phyloP scores from a whole-genome alignment of 1,140 invertebrate genomes.

The Zophobas morio region DNA sequence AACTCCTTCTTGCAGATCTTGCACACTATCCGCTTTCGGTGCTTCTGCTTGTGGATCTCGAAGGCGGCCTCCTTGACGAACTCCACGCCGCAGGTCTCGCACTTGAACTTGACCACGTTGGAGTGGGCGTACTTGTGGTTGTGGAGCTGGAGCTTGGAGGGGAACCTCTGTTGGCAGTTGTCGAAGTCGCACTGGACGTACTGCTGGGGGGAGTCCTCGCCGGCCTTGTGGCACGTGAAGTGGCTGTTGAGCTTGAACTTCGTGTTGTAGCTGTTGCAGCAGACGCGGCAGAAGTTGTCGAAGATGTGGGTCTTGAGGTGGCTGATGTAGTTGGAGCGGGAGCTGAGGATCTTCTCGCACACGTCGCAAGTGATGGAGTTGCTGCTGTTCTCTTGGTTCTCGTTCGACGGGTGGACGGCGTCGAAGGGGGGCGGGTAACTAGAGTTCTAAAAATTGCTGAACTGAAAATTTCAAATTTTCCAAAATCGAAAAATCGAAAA shows the following conservation, averaged over 20 bases:
- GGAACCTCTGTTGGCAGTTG: background rate
- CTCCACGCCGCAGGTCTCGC: slow-evolving; percentile 79
- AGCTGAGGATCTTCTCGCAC: slow-evolving; percentile 2
- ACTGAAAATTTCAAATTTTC: no score
- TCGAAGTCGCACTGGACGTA: slow-evolving; percentile 5
- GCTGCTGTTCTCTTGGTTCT: no score
- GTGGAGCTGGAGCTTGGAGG: slow-evolving; percentile 73
- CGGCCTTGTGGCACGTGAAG: background rate
- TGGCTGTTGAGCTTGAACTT: slow-evolving; percentile 13
- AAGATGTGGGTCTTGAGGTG: slow-evolving; percentile 6
- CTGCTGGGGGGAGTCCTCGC: background rate
- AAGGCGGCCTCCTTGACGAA: slow-evolving; percentile 55
- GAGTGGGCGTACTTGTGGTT: slow-evolving; percentile 98
- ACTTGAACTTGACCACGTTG: slow-evolving; percentile 83
- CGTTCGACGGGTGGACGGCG: no score
- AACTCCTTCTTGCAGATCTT: slow-evolving; percentile 54
- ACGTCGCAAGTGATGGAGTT: background rate
- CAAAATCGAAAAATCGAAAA: no score
- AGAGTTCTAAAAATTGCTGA: no score
- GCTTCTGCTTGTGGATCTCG: slow-evolving; percentile 57
- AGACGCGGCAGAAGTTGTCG: background rate
- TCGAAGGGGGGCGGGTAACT: no score
- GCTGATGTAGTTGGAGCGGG: background rate
- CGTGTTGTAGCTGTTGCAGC: slow-evolving; percentile 22
- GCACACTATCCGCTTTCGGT: slow-evolving; percentile 61